Evolutionary conservation across 1,140 invertebrate genomes (phyloP), one percentile per base, ranked within the genome.

Genomic region (Heliconius melpomene): DNA sequence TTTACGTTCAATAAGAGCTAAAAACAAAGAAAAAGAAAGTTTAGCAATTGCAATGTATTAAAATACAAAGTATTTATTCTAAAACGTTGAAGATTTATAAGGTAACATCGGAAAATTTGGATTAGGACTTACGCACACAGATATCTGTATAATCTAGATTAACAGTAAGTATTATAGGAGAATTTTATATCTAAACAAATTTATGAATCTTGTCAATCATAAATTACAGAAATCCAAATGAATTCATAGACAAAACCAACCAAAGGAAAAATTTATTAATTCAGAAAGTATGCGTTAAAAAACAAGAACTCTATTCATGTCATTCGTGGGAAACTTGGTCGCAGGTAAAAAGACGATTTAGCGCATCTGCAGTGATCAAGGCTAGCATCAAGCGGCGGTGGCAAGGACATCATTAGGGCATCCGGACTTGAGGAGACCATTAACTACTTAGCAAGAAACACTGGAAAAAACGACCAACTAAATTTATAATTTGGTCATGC

Each of bases 371-470:
- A 50, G 60, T 77, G 57, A 77, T 36, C 29, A 40, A 36, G 54
- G 38, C 71, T 26, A 40, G 38, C 60, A 2, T 66, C 60, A 32
- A 46, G 75, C 29, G 36, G 75, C 75, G 32, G 38, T 50, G 54
- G 38, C 75, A 70, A 77, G 60, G 75, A 40, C 66, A 71, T 77
- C 60, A 71, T 77, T 77, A 77, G 36, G 2, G 29, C 36, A 60
- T 75, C 75, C 75, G 60, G 60, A 70, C 29, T 29, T 29, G 57
- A 26, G 38, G 32, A 6, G 60, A 60, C 32, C 75, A 40, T 77
- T 77, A 77, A 40, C 75, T 77, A 70, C 32, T 77, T 32, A 20
- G 36, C n/a, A 70, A 40, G 66, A 76, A 76, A 54, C 23, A 46
- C n/a, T 11, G 26, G 26, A 66, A 66, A 66, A 66, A 66, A 66